A percentile compares a stretch with the other conserved stretches of the same genome.
phyloP scores from a whole-genome alignment of 2,888 invertebrate species.

The Cryptus viduatorius region DNA sequence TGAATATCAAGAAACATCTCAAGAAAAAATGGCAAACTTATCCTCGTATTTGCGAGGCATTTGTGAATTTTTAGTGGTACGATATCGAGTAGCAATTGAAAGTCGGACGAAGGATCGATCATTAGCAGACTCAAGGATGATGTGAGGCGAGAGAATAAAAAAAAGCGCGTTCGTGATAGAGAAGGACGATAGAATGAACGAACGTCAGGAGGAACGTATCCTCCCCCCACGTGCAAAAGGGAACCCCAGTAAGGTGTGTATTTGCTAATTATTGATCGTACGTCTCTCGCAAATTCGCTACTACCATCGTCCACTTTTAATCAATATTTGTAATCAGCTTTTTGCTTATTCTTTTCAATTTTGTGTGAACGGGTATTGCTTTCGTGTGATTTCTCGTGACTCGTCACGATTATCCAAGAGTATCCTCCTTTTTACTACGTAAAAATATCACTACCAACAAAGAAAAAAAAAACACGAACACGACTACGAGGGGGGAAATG shows the following conservation, averaged over 20 bases:
- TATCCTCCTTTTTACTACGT: constrained; percentile 74
- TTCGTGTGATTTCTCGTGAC: constrained; percentile 66
- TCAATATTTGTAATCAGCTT: constrained; percentile 12
- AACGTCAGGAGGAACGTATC: constrained; percentile 64
- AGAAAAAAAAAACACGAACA: constrained; percentile 79
- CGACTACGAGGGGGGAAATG: constrained; percentile 80
- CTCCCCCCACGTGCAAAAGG: constrained; percentile 70
- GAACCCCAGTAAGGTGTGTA: constrained; percentile 55
- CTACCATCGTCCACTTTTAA: constrained; percentile 16
- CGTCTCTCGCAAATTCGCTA: constrained; percentile 59
- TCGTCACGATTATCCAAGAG: constrained; percentile 71
- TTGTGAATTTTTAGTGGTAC: neutral
- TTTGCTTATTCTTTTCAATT: constrained; percentile 50
- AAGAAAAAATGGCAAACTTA: constrained; percentile 1
- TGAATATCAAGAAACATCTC: neutral
- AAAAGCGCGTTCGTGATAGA: constrained; percentile 51
- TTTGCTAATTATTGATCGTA: constrained; percentile 32
- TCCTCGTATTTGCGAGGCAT: neutral
- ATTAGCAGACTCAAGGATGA: constrained; percentile 35
- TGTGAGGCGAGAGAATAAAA: constrained; percentile 48
- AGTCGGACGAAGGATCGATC: constrained; percentile 64
- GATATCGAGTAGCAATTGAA: neutral
- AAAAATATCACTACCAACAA: constrained; percentile 70
- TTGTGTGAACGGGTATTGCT: constrained; percentile 68
- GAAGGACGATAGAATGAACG: constrained; percentile 36